Percentiles rank a stretch among this genome's conserved stretches.
These are phyloP conservation scores for Drosophila grimshawi DNA, from an alignment of 1,140 invertebrate species.

Conservation along the genomic window DNA sequence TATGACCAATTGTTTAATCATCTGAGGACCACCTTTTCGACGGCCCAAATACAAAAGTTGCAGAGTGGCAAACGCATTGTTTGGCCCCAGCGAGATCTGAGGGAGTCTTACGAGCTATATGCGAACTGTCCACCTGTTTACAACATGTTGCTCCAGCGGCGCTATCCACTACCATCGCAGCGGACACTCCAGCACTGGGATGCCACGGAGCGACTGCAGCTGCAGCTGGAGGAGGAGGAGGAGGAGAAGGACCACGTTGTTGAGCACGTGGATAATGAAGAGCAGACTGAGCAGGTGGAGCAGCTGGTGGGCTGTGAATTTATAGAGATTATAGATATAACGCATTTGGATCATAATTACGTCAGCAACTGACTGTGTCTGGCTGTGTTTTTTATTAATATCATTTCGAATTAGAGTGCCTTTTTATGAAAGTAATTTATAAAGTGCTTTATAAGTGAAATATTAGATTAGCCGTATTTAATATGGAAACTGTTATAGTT, in stretches of 20 bases:
- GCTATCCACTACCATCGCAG: conserved; percentile 15
- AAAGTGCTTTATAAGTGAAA: too few species aligned
- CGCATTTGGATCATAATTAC: conserved; percentile 9
- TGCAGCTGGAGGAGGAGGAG: not conserved
- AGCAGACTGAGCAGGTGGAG: not conserved
- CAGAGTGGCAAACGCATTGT: conserved; percentile 18
- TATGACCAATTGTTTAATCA: not conserved
- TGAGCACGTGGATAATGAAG: not conserved
- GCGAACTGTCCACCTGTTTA: conserved; percentile 8
- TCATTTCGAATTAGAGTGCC: too few species aligned
- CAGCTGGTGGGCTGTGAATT: not conserved
- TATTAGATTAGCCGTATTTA: too few species aligned
- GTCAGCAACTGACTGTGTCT: not conserved
- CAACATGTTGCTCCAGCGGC: conserved; percentile 7
- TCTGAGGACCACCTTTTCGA: not conserved
- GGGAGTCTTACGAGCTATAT: conserved; percentile 11
- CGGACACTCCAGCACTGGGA: conserved; percentile 2
- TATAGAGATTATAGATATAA: conserved; percentile 12
- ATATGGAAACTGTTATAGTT: too few species aligned
- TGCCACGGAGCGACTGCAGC: not conserved
- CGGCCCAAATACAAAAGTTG: conserved; percentile 13
- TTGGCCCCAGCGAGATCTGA: conserved; percentile 5
- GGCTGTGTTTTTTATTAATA: not conserved
- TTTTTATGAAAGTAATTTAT: too few species aligned
- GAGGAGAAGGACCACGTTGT: not conserved